Evolutionary conservation across 2,888 invertebrate species (phyloP).

Genomic region (Dicycla oo): DNA sequence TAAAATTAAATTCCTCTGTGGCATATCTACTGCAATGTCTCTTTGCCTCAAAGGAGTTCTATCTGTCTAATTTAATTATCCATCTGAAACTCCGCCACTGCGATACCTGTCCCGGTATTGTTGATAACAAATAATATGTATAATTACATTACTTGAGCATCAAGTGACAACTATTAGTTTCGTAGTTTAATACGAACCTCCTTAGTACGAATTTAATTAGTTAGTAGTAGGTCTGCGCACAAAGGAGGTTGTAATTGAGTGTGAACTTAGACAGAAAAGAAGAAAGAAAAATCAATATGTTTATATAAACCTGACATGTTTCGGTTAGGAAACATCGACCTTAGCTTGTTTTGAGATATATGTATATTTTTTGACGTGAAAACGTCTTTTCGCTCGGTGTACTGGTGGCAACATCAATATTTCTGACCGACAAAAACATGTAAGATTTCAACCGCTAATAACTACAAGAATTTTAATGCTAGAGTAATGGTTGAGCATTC

Average conservation of each 20-base stretch:
- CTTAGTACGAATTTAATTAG: not conserved
- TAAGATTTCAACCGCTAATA: too few relatives aligned
- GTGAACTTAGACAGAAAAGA: not conserved
- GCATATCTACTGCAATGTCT: conserved; percentile 40
- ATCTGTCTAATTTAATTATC: conserved; percentile 83
- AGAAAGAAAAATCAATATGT: not conserved
- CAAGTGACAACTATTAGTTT: conserved; percentile 36
- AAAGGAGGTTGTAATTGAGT: not conserved
- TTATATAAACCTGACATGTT: too few relatives aligned
- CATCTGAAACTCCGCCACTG: conserved; percentile 71
- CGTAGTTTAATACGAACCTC: conserved; percentile 24
- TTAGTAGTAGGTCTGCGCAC: not conserved
- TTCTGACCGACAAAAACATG: too few relatives aligned
- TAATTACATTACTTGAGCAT: conserved; percentile 58
- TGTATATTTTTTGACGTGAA: too few relatives aligned
- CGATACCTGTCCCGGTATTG: conserved; percentile 62
- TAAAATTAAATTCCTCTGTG: conserved; percentile 57
- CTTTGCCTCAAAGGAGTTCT: conserved; percentile 69
- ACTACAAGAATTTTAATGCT: too few relatives aligned
- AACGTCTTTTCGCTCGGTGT: too few relatives aligned
- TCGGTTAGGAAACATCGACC: not conserved
- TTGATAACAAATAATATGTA: conserved; percentile 65
- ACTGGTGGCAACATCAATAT: too few relatives aligned
- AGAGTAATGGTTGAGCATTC: too few relatives aligned
- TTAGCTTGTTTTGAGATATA: not conserved